phyloP scores from a whole-genome alignment of 2,797 vertebrate species.

The Amblyraja radiata region DNA sequence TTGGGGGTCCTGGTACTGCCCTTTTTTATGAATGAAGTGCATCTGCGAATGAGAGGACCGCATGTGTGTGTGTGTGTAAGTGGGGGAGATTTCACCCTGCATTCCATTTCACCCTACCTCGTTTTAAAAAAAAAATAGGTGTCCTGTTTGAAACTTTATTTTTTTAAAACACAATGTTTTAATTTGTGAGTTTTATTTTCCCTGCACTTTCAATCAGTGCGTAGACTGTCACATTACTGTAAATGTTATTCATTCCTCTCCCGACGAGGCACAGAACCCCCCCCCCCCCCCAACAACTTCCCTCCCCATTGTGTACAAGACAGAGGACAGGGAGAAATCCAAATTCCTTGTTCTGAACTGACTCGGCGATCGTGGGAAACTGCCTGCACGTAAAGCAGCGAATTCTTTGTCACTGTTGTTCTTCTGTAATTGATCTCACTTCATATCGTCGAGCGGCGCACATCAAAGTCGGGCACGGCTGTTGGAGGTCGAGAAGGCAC shows the following conservation, averaged over 20 bases:
- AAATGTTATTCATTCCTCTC: conserved; percentile 19
- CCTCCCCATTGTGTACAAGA: conserved; percentile 43
- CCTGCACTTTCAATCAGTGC: neutral
- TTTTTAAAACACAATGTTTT: conserved; percentile 34
- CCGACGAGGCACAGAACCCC: conserved; percentile 39
- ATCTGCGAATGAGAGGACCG: conserved; percentile 54
- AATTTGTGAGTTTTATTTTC: neutral
- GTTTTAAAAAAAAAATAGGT: neutral
- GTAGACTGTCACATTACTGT: conserved; percentile 27
- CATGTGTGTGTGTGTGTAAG: conserved; percentile 35
- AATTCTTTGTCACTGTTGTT: conserved; percentile 68
- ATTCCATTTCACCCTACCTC: neutral
- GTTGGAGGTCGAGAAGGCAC: conserved; percentile 60
- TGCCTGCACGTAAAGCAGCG: conserved; percentile 64
- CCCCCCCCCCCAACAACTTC: conserved; percentile 40
- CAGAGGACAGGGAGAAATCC: conserved; percentile 46
- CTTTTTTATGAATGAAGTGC: conserved; percentile 62
- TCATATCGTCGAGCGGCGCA: conserved; percentile 56
- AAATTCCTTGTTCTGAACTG: conserved; percentile 50
- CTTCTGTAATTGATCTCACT: conserved; percentile 74
- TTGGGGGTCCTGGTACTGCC: conserved; percentile 54
- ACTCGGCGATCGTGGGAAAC: conserved; percentile 73
- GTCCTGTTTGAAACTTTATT: neutral
- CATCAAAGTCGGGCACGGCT: conserved; percentile 67
- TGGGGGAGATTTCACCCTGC: neutral